Evolutionary conservation across 2,113 vertebrate species (phyloP).

Genomic region (Esox niger): DNA sequence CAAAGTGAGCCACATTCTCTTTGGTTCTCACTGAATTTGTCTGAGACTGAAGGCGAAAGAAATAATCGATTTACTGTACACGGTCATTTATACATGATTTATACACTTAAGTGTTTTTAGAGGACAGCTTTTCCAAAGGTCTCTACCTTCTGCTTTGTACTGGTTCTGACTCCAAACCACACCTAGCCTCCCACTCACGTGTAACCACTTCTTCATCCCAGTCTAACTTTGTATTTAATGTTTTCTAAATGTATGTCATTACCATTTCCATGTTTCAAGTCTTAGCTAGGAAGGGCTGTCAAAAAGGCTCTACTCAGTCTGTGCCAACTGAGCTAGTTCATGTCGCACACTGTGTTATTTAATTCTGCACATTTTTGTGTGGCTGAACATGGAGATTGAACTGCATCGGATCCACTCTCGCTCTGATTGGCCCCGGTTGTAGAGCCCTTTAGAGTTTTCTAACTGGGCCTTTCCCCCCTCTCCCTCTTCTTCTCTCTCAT

Average conservation of each 20-base stretch:
- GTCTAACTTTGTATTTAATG: slow-evolving; percentile 23
- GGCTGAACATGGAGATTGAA: too few relatives aligned
- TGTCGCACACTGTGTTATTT: too few relatives aligned
- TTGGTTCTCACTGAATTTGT: neutral
- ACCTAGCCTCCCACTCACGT: neutral
- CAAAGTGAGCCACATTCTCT: slow-evolving; percentile 32
- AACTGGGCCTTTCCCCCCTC: slow-evolving; percentile 25
- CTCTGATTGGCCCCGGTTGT: too few relatives aligned
- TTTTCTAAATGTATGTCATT: slow-evolving; percentile 37
- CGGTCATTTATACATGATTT: neutral
- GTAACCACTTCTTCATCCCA: slow-evolving; percentile 23
- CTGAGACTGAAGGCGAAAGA: neutral
- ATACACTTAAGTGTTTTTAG: neutral
- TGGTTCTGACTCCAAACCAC: slow-evolving; percentile 35
- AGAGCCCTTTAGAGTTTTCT: too few relatives aligned
- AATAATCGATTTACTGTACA: neutral
- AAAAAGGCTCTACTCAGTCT: too few relatives aligned
- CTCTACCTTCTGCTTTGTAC: neutral
- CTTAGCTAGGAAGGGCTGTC: slow-evolving; percentile 7
- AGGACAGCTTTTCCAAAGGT: too few relatives aligned
- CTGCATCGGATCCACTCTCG: too few relatives aligned
- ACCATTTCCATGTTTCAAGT: slow-evolving; percentile 27
- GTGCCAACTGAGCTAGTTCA: too few relatives aligned
- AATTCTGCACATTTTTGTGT: too few relatives aligned
- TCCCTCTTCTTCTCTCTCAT: slow-evolving; percentile 48